These are phyloP conservation scores for Microctonus brassicae DNA, from an alignment of 2,888 invertebrate species.

Conservation along the genomic window DNA sequence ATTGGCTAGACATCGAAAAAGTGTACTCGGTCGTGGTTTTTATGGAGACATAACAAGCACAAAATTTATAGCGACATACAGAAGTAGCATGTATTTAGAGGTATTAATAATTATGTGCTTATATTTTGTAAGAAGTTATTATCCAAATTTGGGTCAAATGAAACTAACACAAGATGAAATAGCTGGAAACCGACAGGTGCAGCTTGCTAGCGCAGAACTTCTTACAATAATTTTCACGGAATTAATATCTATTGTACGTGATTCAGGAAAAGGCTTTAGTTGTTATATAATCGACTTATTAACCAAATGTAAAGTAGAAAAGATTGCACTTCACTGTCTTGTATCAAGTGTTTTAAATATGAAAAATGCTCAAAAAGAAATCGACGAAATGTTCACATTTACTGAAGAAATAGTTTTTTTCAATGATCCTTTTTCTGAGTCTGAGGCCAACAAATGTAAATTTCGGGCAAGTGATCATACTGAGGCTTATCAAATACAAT, in stretches of 20 bases:
- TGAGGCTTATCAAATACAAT: constrained; percentile 79
- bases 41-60: constrained; percentile 74
- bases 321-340: constrained; percentile 84
- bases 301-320: constrained; percentile 85
- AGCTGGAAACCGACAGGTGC: constrained; percentile 81
- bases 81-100: constrained; percentile 86
- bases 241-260: constrained; percentile 80
- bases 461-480: constrained; percentile 75
- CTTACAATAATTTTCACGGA: constrained; percentile 80
- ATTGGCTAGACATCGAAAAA: constrained; percentile 82
- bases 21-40: constrained; percentile 80
- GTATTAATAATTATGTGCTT: constrained; percentile 81
- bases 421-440: constrained; percentile 74
- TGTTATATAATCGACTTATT: constrained; percentile 83
- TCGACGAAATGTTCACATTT: constrained; percentile 74
- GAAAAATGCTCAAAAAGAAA: constrained; percentile 66
- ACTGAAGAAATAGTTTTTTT: constrained; percentile 82
- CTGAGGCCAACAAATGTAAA: constrained; percentile 71
- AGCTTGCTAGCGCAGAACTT: constrained; percentile 82
- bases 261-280: constrained; percentile 82
- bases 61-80: constrained; percentile 78
- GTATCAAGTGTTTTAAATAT: constrained; percentile 81
- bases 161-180: constrained; percentile 79
- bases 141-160: constrained; percentile 79
- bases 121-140: constrained; percentile 85